Base-by-base conservation (phyloP, 2,888 invertebrate species). In the Coenonympha glycerion region DNA sequence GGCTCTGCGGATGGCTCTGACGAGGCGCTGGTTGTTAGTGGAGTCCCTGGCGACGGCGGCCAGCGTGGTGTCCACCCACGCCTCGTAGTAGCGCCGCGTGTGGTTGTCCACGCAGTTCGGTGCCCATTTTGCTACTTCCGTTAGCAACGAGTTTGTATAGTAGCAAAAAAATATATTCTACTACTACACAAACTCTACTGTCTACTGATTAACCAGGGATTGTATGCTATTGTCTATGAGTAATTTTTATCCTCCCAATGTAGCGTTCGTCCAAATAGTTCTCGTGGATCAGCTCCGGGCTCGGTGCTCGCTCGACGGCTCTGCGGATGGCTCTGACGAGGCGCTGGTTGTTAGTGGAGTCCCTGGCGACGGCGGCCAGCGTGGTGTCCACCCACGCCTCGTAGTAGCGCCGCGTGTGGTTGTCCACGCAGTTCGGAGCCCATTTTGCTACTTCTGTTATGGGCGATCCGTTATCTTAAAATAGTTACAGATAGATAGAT, bases 321-420 rank as follows among this genome's bases (percentile, higher is more conserved):
- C 53, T 63, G 21, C 68, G 60, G 2, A 76, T 69, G 9, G 56
- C 53, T 9, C 61, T 52, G 0, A 76, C 26, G 0, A 72, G 42
- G 9, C 61, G 58, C 19, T 66, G 57, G 6, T 69, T 68, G 11
- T 66, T 61, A 22, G 28, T 26, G 65, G 66, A 55, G n/a, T 60
- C 59, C 52, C 67, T 76, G 0, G 74, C 63, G 0, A 78, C 64
- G 0, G 81, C 80, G 0, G 80, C 69, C 0, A 80, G 41, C 0
- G 76, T 77, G 0, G 79, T 82, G 33, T 76, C 64, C 0, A 86
- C 73, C 85, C 85, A 86, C 0, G 85, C 85, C 34, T 84, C 84
- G 61, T 86, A 85, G 30, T 82, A 84, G 0, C 77, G 78, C 40
- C 73, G 73, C 0, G 79, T 76, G n/a, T 76, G 71, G 0, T 63